phyloP scores from a whole-genome alignment of 2,113 vertebrate species.

The Polypterus senegalus region DNA sequence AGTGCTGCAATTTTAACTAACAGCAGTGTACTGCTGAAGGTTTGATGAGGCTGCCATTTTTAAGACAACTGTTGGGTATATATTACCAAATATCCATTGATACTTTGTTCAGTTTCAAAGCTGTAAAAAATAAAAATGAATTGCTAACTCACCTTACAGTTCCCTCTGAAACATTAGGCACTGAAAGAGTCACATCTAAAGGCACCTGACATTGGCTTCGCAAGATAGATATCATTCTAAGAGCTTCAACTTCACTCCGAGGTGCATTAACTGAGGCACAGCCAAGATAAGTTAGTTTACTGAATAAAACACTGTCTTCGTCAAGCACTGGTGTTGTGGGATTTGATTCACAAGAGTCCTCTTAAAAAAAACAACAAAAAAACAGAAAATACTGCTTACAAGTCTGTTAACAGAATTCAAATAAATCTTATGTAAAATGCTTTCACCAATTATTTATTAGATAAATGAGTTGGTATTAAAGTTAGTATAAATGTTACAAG shows the following conservation, averaged over 20 bases:
- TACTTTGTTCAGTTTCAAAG: too few species aligned
- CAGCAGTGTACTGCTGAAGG: too few species aligned
- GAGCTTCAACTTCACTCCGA: slow-evolving; percentile 88
- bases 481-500: too few species aligned
- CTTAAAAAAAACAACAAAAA: slow-evolving; percentile 20
- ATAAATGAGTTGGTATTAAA: too few species aligned
- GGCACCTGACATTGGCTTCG: slow-evolving; percentile 84
- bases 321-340: slow-evolving; percentile 76
- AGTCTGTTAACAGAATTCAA: too few species aligned
- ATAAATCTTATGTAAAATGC: too few species aligned
- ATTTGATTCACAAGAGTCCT: slow-evolving; percentile 52
- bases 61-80: too few species aligned
- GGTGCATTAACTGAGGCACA: slow-evolving; percentile 94
- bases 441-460: too few species aligned
- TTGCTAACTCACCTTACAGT: slow-evolving; percentile 69
- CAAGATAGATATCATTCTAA: slow-evolving; percentile 92
- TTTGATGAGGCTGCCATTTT: too few species aligned
- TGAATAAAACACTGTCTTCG: slow-evolving; percentile 94
- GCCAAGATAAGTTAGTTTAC: slow-evolving; percentile 90
- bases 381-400: neutral
- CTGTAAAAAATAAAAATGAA: too few species aligned
- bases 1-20: too few species aligned
- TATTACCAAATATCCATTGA: neutral
- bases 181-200: slow-evolving; percentile 83
- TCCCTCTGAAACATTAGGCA: slow-evolving; percentile 91